A percentile compares a stretch with the other conserved stretches of the same genome.
These are phyloP conservation scores for Diachrysia chrysitis DNA, from an alignment of 2,888 invertebrate genomes.

Conservation along the genomic window DNA sequence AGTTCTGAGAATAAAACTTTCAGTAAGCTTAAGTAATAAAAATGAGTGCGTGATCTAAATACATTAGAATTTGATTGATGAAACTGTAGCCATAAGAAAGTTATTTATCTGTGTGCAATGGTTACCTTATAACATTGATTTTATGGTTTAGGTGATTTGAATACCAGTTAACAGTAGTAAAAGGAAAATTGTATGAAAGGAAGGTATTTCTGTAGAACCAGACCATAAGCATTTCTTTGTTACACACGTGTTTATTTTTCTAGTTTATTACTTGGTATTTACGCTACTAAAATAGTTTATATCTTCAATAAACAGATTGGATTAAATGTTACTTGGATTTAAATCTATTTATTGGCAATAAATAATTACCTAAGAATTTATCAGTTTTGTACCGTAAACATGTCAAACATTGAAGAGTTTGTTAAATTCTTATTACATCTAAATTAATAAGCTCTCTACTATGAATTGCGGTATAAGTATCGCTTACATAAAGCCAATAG, in stretches of 20 bases:
- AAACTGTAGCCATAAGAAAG: background rate
- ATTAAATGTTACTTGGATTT: no score
- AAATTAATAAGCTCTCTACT: background rate
- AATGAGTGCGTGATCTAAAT: background rate
- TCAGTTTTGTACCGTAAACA: no score
- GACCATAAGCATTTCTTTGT: background rate
- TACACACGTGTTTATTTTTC: background rate
- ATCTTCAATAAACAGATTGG: no score
- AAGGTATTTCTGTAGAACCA: background rate
- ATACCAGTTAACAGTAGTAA: background rate
- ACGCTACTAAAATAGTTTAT: background rate
- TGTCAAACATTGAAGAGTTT: background rate
- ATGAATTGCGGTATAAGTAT: background rate
- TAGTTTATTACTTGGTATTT: no score
- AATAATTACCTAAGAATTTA: background rate
- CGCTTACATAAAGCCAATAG: conserved; percentile 6
- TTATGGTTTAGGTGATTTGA: background rate
- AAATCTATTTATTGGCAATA: no score
- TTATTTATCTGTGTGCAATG: background rate
- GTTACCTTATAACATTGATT: background rate
- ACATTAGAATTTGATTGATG: background rate
- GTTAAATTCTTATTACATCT: background rate
- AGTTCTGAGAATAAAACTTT: background rate
- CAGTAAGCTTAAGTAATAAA: background rate
- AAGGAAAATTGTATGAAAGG: background rate